phyloP scores from a whole-genome alignment of 1,140 invertebrate species.

The Bombus turneri region DNA sequence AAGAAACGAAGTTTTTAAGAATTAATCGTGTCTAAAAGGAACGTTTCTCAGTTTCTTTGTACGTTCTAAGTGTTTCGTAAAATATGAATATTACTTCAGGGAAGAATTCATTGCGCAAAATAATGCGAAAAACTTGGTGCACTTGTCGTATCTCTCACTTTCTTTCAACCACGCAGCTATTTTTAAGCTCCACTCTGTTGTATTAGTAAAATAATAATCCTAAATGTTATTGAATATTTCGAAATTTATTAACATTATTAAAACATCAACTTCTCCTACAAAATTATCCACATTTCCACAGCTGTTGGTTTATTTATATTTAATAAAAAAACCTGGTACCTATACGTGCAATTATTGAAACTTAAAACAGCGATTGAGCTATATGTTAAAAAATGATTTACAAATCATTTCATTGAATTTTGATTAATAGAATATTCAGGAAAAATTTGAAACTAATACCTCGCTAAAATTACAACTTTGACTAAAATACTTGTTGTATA shows the following conservation, averaged over 20 bases:
- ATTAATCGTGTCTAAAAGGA: background rate
- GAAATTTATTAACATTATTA: too few relatives aligned
- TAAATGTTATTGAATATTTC: too few relatives aligned
- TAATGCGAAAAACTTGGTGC: background rate
- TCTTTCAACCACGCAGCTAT: background rate
- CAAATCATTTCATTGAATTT: background rate
- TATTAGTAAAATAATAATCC: too few relatives aligned
- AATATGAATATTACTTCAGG: background rate
- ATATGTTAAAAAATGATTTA: background rate
- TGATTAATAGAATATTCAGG: too few relatives aligned
- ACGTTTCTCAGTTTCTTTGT: background rate
- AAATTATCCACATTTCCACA: too few relatives aligned
- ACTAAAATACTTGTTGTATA: background rate
- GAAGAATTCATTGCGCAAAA: background rate
- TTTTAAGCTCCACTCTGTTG: background rate
- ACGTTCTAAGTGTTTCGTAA: background rate
- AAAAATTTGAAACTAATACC: background rate
- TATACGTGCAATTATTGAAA: background rate
- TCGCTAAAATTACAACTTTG: background rate
- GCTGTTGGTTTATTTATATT: background rate
- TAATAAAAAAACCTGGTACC: background rate
- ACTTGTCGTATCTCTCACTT: background rate
- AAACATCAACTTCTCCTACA: too few relatives aligned
- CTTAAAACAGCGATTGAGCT: background rate
- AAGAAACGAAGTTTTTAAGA: background rate